These are phyloP conservation scores for Calameuta filiformis DNA, from an alignment of 2,888 invertebrate genomes.

Conservation along the genomic window DNA sequence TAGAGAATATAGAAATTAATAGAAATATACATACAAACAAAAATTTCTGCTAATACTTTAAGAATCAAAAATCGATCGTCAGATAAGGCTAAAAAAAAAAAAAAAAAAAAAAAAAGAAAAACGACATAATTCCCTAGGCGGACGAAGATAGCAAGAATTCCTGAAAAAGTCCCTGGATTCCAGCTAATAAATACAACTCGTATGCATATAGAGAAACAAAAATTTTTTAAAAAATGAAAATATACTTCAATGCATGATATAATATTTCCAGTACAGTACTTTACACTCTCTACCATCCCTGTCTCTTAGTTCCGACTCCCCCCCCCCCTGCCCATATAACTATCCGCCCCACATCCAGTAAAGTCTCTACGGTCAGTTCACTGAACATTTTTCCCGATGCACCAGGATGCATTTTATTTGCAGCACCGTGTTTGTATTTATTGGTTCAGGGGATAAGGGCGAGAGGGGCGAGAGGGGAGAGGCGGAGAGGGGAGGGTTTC, in stretches of 20 bases:
- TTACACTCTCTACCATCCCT: background rate
- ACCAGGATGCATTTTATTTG: background rate
- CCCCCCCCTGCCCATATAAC: background rate
- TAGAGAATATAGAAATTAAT: background rate
- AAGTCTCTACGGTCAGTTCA: background rate
- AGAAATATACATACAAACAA: background rate
- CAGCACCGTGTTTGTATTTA: background rate
- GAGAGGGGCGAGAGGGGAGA: too few relatives aligned
- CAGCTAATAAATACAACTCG: background rate
- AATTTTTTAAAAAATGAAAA: too few relatives aligned
- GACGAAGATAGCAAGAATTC: background rate
- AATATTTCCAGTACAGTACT: background rate
- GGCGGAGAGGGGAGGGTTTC: background rate
- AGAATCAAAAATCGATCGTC: background rate
- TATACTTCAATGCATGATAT: too few relatives aligned
- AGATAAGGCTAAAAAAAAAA: background rate
- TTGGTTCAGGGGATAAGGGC: background rate
- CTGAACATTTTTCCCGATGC: background rate
- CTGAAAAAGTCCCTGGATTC: background rate
- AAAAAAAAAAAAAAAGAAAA: background rate
- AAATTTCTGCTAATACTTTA: background rate
- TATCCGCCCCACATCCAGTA: background rate
- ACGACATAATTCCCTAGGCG: background rate
- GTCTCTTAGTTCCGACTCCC: background rate
- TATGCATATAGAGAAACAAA: rapidly evolving